Evolutionary conservation across 2,113 vertebrate species (phyloP), one percentile per base, ranked within the genome.

Genomic region (Irena cyanogastra): DNA sequence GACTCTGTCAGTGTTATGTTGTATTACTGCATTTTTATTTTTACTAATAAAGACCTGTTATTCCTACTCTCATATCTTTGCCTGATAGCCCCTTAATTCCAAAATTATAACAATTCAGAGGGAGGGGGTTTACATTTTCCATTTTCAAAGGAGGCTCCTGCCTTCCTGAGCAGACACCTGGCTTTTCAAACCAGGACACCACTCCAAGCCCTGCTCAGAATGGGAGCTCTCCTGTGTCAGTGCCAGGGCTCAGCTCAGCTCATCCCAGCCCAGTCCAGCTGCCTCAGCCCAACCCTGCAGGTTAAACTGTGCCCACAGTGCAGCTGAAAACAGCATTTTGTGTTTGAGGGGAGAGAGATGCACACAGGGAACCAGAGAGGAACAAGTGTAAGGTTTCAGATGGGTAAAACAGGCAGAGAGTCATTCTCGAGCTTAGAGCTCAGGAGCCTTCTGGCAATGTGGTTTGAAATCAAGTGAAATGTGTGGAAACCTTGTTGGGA

Each of bases 281-380:
- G 42, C 44, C 53, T n/a, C 49, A 22, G 14, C 57, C 41, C 47
- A 28, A 11, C 18, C 18, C 81, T 74, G 49, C 69, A 65, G 50
- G 3, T 1, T 30, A 50, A 41, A 3, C 30, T n/a, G 50, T n/a
- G 50, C 50, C 70, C 39, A 5, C 1, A 18, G 12, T 6, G 54
- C 35, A 44, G 80, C 54, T 44, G 60, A 16, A 47, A 22, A 10
- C 13, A 33, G 47, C 1, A 0, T 44, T 47, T 61, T 21, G 66
- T 66, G 45, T 50, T 16, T 37, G 33, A 12, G 28, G 16, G 14
- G 23, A 74, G n/a, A n/a, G 41, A 66, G 39, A 21, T 39, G 50
- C 1, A 1, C 33, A 2, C 50, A 5, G 59, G 79, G 75, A 74
- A 13, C 0, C 4, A 49, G 50, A n/a, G 4, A 23, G 10, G 18